Conservation (phyloP, 2,888 invertebrate species). For the Sinhomidia bicolor region DNA sequence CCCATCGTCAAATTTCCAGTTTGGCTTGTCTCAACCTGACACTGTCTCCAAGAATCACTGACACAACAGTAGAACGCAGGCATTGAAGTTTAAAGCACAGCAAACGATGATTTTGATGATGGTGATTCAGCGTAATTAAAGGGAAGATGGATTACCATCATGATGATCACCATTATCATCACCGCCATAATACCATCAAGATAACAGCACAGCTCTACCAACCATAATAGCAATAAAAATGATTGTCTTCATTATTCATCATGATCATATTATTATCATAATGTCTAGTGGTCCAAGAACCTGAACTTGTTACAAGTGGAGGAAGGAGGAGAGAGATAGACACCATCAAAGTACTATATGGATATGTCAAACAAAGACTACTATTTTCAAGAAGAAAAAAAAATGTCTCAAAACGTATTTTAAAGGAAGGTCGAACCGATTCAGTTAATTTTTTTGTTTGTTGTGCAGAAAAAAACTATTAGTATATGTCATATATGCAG, state of each 20-base stretch:
- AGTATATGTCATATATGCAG: neutral
- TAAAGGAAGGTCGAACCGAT: conserved; percentile 62
- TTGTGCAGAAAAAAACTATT: neutral
- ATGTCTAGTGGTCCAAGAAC: conserved; percentile 26
- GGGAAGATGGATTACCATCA: conserved; percentile 62
- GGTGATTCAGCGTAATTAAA: conserved; percentile 58
- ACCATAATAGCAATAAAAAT: too few species aligned
- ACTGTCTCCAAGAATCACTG: neutral
- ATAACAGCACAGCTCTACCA: neutral
- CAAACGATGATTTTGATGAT: neutral
- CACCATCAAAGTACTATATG: neutral
- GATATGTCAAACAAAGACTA: conserved; percentile 6
- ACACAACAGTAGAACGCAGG: neutral
- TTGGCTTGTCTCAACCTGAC: conserved; percentile 32
- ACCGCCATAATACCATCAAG: neutral
- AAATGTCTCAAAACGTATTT: neutral
- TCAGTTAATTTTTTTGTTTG: conserved; percentile 48
- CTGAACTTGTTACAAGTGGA: conserved; percentile 32
- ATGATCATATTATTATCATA: neutral
- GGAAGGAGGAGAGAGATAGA: too few species aligned
- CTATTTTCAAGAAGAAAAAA: neutral
- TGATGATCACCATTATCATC: neutral
- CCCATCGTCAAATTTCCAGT: neutral
- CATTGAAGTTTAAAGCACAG: too few species aligned
- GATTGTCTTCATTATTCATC: neutral